Evolutionary conservation across 2,113 vertebrate genomes (phyloP).

Genomic region (Mirounga angustirostris): DNA sequence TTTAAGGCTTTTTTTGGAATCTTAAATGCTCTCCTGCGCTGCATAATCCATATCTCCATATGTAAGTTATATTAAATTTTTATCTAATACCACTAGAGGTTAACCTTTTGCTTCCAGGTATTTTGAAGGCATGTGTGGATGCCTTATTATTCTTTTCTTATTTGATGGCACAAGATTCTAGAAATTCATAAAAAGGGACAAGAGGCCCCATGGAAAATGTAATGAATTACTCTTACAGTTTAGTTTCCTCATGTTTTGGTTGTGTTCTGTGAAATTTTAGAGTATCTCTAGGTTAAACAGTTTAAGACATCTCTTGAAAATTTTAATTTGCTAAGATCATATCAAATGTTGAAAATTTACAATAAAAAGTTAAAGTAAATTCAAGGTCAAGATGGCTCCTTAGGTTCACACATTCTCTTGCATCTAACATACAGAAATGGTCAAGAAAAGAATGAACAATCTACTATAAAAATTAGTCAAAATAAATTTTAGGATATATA

Average conservation of each 20-base stretch:
- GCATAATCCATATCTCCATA: not conserved
- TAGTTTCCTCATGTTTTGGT: constrained; percentile 73
- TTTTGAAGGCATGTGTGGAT: constrained; percentile 30
- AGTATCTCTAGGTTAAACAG: not conserved
- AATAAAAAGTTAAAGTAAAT: constrained; percentile 39
- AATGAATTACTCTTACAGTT: constrained; percentile 70
- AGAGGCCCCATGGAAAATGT: not conserved
- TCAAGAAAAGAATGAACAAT: not conserved
- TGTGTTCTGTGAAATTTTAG: not conserved
- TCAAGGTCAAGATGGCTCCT: not conserved
- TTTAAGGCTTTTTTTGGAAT: constrained; percentile 51
- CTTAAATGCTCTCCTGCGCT: not conserved
- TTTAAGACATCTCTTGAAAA: not conserved
- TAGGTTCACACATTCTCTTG: not conserved
- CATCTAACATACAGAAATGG: not conserved
- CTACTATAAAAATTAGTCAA: constrained; percentile 34
- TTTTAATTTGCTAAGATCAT: not conserved
- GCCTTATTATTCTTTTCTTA: not conserved
- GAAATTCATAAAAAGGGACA: constrained; percentile 35
- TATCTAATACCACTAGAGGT: not conserved
- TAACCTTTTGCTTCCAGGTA: constrained; percentile 35
- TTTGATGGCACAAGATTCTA: not conserved
- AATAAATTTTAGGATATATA: not conserved
- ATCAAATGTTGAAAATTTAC: constrained; percentile 1
- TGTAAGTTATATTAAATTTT: not conserved